These are phyloP conservation scores for Chamaetylas fuelleborni DNA, from an alignment of 2,113 vertebrate genomes.

Conservation along the genomic window DNA sequence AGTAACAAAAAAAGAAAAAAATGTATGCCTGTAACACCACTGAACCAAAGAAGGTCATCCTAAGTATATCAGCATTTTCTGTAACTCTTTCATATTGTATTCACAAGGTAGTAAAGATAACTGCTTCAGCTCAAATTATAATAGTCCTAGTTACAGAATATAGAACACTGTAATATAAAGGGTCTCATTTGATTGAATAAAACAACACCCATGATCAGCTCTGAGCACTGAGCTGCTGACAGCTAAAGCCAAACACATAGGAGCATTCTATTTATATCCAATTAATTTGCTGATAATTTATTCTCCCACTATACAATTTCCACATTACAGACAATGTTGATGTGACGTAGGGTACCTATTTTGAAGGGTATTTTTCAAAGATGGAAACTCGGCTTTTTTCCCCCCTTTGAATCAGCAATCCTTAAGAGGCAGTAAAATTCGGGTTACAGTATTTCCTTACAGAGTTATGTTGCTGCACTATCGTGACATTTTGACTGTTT, in stretches of 20 bases:
- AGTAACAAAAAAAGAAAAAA: slow-evolving; percentile 72
- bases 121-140: slow-evolving; percentile 58
- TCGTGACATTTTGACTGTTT: not conserved
- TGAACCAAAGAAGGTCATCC: slow-evolving; percentile 67
- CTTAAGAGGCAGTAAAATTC: not conserved
- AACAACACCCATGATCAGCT: slow-evolving; percentile 44
- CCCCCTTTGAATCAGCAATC: not conserved
- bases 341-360: not conserved
- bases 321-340: not conserved
- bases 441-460: not conserved
- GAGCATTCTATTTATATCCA: slow-evolving; percentile 50
- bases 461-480: not conserved
- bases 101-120: slow-evolving; percentile 58
- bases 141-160: slow-evolving; percentile 42
- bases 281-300: slow-evolving; percentile 64
- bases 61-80: slow-evolving; percentile 62
- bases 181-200: slow-evolving; percentile 46
- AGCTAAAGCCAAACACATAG: slow-evolving; percentile 41
- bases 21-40: slow-evolving; percentile 32
- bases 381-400: not conserved
- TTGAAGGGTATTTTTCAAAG: not conserved
- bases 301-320: slow-evolving; percentile 23
- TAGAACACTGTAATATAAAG: slow-evolving; percentile 34
- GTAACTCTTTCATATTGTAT: slow-evolving; percentile 57
- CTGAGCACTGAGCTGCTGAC: slow-evolving; percentile 28